Percentiles rank a stretch among this genome's conserved stretches.
These are phyloP conservation scores for Apis laboriosa DNA, from an alignment of 1,140 invertebrate species.

Conservation along the genomic window DNA sequence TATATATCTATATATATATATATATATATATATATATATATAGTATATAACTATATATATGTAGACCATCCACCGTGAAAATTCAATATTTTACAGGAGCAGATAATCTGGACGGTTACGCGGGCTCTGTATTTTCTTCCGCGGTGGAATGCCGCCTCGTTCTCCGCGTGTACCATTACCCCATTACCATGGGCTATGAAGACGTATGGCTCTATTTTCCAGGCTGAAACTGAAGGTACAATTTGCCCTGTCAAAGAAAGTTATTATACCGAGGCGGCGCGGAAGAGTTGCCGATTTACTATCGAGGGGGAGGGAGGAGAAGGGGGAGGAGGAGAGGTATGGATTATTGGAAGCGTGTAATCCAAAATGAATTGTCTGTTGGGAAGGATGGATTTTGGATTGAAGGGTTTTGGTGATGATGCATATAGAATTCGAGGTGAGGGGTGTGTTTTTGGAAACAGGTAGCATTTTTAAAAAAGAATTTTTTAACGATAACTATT, in stretches of 20 bases:
- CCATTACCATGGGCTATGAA: constrained; percentile 43
- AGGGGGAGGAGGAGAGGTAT: no score
- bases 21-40: no score
- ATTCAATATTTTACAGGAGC: constrained; percentile 48
- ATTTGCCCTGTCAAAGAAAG: constrained; percentile 45
- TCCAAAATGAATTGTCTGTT: background rate
- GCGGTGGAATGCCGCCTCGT: constrained; percentile 25
- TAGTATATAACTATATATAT: no score
- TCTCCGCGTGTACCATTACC: constrained; percentile 41
- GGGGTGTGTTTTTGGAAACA: no score
- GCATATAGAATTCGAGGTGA: no score
- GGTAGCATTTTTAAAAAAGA: no score
- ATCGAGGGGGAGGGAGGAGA: no score
- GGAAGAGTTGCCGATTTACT: constrained; percentile 23
- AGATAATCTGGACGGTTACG: constrained; percentile 45
- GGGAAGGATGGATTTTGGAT: background rate
- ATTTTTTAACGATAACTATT: no score
- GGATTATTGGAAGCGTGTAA: constrained; percentile 2
- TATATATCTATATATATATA: no score
- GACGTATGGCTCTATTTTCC: constrained; percentile 48
- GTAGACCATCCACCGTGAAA: constrained; percentile 24
- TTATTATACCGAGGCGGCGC: constrained; percentile 17
- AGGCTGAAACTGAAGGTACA: constrained; percentile 40
- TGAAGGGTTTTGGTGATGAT: no score
- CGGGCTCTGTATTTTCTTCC: constrained; percentile 33